Percentiles rank a stretch among this genome's conserved stretches.
phyloP scores from a whole-genome alignment of 2,888 invertebrate genomes.

The Tribolium freemani region DNA sequence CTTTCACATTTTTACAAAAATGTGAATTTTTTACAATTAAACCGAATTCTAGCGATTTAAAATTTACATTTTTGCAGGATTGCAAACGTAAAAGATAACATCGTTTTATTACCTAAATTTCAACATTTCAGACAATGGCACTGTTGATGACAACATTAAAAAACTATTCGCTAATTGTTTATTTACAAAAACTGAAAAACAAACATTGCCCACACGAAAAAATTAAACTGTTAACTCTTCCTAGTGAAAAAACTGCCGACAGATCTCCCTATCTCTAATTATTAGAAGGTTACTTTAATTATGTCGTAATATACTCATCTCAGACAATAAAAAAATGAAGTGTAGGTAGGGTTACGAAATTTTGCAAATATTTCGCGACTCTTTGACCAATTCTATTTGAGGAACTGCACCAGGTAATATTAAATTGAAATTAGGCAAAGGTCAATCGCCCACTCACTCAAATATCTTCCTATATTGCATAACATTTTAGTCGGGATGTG shows the following conservation, averaged over 20 bases:
- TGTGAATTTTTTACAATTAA: neutral
- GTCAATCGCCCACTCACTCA: conserved; percentile 7
- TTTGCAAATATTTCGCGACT: conserved; percentile 14
- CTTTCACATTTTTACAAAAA: neutral
- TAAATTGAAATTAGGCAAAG: conserved; percentile 15
- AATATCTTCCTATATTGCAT: conserved; percentile 27
- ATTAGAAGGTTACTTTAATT: conserved; percentile 25
- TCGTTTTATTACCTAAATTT: neutral
- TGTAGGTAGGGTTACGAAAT: conserved; percentile 8
- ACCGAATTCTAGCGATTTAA: neutral
- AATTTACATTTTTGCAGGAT: neutral
- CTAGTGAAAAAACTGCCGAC: conserved; percentile 11
- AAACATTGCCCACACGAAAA: neutral
- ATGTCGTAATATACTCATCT: conserved; percentile 16
- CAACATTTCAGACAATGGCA: neutral
- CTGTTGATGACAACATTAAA: neutral
- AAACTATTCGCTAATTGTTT: neutral
- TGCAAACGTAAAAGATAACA: neutral
- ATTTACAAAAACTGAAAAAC: neutral
- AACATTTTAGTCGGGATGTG: neutral
- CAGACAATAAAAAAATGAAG: neutral
- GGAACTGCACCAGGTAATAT: conserved; percentile 6
- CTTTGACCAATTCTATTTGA: conserved; percentile 1
- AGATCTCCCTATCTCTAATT: neutral
- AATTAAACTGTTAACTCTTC: conserved; percentile 6